Percentiles rank a stretch among this genome's conserved stretches.
Evolutionary conservation across 2,797 vertebrate species (phyloP).

Genomic region (Tachyglossus aculeatus): DNA sequence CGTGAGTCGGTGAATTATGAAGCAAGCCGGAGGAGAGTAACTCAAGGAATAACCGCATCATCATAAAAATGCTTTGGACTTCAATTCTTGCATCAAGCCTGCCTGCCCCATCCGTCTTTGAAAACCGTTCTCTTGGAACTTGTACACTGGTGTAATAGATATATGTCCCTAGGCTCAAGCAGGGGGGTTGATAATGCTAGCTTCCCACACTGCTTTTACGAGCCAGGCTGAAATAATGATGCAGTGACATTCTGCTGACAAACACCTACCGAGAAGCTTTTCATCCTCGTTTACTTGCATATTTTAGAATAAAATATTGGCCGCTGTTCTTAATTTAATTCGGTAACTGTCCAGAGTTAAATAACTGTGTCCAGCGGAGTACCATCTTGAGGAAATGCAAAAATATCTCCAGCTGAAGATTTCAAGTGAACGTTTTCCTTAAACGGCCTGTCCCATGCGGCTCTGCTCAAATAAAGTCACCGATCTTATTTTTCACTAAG

Average conservation of each 20-base stretch:
- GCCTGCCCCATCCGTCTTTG: background rate
- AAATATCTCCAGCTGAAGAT: background rate
- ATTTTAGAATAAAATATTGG: constrained; percentile 10
- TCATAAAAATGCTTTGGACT: background rate
- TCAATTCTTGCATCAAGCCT: background rate
- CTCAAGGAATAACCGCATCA: background rate
- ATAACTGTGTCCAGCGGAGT: background rate
- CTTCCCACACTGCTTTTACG: too few relatives aligned
- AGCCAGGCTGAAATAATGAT: background rate
- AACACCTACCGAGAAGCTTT: constrained; percentile 5
- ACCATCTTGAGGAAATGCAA: background rate
- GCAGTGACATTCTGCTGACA: background rate
- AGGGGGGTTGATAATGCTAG: background rate
- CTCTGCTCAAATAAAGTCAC: constrained; percentile 5
- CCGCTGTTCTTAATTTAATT: background rate
- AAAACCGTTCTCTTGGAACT: background rate
- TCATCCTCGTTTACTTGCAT: constrained; percentile 7
- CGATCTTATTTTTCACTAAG: background rate
- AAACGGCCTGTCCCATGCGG: background rate
- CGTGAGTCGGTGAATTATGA: background rate
- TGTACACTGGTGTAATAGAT: background rate
- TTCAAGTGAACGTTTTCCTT: background rate
- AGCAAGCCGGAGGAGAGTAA: background rate
- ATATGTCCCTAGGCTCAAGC: background rate
- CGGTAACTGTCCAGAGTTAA: background rate